Conservation (phyloP, 2,113 vertebrate genomes). For the Columbina picui region DNA sequence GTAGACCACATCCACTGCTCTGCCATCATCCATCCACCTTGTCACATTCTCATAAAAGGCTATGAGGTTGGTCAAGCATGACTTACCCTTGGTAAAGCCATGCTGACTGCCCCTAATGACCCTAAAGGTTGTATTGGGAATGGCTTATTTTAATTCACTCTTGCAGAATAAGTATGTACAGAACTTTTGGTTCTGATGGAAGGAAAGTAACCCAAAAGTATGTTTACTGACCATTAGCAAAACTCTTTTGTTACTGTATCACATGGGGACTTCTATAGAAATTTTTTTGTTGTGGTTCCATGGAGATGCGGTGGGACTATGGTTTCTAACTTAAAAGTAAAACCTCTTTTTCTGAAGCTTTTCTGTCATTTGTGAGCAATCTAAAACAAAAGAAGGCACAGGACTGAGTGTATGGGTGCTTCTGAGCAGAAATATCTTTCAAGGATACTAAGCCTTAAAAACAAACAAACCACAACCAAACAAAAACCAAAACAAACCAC, state of each 20-base stretch:
- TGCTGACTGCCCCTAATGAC: too few species aligned
- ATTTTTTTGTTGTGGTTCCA: not conserved
- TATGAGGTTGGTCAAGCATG: too few species aligned
- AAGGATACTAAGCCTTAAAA: not conserved
- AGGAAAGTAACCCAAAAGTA: not conserved
- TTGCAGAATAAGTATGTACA: not conserved
- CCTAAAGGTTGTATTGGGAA: not conserved
- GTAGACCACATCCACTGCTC: too few species aligned
- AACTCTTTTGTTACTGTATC: not conserved
- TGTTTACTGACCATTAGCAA: not conserved
- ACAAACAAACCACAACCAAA: not conserved
- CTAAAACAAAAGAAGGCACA: not conserved
- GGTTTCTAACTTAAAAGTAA: not conserved
- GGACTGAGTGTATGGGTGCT: not conserved
- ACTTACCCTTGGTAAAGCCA: too few species aligned
- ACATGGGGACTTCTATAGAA: rapidly evolving
- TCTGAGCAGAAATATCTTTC: not conserved
- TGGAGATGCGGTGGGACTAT: not conserved
- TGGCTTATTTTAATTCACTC: not conserved
- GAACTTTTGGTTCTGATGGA: not conserved
- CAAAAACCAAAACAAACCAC: too few species aligned
- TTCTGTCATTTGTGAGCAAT: not conserved
- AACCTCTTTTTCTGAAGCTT: not conserved
- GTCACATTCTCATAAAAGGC: too few species aligned
- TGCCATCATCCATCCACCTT: too few species aligned